Percentiles rank a stretch among this genome's conserved stretches.
These are phyloP conservation scores for Crypturellus tataupa DNA, from an alignment of 2,797 vertebrate genomes.

Conservation along the genomic window DNA sequence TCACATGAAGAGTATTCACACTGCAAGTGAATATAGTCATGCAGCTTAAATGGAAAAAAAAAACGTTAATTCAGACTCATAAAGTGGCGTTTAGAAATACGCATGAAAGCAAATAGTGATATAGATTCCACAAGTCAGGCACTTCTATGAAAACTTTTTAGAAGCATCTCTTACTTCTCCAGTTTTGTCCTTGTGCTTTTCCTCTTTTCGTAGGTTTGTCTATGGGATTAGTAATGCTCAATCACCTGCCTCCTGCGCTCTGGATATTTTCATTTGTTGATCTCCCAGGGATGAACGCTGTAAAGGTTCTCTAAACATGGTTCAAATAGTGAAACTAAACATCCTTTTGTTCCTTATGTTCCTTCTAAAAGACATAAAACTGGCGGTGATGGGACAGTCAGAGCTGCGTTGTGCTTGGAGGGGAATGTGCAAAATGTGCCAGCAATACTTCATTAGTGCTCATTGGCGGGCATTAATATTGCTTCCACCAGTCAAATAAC, in stretches of 20 bases:
- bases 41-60: not conserved
- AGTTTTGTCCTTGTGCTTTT: not conserved
- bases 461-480: not conserved
- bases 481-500: not conserved
- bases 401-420: not conserved
- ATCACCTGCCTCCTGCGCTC: not conserved
- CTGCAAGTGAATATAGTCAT: not conserved
- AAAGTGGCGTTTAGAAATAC: not conserved
- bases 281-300: not conserved
- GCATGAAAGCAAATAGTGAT: not conserved
- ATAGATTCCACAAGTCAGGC: not conserved
- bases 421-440: not conserved
- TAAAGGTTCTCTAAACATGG: not conserved
- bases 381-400: not conserved
- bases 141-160: not conserved
- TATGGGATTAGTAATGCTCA: not conserved
- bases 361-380: not conserved
- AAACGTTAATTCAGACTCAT: not conserved
- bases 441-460: not conserved
- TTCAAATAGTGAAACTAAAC: not conserved
- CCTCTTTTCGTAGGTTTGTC: not conserved
- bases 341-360: not conserved
- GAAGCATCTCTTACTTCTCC: not conserved
- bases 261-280: not conserved
- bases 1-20: not conserved